phyloP scores from a whole-genome alignment of 2,888 invertebrate species.

The Stictocephala bisonia region DNA sequence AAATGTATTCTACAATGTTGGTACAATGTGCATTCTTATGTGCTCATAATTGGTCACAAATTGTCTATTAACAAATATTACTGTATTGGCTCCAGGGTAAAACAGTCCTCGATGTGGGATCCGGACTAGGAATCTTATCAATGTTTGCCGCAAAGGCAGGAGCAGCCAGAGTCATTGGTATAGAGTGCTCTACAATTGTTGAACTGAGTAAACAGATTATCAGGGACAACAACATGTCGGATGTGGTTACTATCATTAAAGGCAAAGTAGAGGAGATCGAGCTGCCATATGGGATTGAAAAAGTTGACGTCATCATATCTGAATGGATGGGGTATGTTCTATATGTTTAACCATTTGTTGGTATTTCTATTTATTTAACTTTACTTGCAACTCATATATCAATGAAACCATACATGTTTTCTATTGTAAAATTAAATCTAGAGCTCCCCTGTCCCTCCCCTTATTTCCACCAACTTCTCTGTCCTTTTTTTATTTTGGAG shows the following conservation, averaged over 20 bases:
- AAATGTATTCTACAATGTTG: too few species aligned
- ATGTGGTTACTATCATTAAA: conserved; percentile 84
- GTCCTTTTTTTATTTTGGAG: too few species aligned
- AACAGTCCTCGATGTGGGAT: conserved; percentile 95
- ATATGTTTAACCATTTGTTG: too few species aligned
- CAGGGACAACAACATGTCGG: conserved; percentile 82
- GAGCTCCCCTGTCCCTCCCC: too few species aligned
- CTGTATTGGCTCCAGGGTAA: conserved; percentile 67
- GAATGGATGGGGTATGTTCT: conserved; percentile 76
- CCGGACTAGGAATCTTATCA: conserved; percentile 97
- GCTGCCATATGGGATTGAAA: conserved; percentile 73
- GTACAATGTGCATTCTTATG: too few species aligned
- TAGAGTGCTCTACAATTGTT: conserved; percentile 99
- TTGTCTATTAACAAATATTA: background rate
- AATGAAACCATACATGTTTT: too few species aligned
- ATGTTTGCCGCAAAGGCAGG: conserved; percentile 99
- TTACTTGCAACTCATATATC: too few species aligned
- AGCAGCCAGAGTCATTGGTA: conserved; percentile 92
- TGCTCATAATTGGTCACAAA: too few species aligned
- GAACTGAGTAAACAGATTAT: conserved; percentile 96
- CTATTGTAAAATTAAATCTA: too few species aligned
- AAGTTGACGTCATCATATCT: conserved; percentile 91
- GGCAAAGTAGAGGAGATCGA: conserved; percentile 69
- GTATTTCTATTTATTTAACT: too few species aligned
- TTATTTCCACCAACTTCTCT: too few species aligned